A percentile compares a stretch with the other conserved stretches of the same genome.
phyloP scores from a whole-genome alignment of 2,113 vertebrate species.

The Panurus biarmicus region DNA sequence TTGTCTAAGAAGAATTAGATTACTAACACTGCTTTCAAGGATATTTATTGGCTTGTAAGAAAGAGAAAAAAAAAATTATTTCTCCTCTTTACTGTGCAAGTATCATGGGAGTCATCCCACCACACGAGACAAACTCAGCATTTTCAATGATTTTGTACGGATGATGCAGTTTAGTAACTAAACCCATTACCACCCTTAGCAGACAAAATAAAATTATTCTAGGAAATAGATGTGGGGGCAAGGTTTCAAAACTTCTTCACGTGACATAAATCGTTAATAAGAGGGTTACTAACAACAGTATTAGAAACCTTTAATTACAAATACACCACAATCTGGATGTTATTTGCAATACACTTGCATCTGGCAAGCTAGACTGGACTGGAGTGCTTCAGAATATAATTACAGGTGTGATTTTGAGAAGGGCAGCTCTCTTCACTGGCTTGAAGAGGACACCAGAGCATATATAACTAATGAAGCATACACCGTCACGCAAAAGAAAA shows the following conservation, averaged over 20 bases:
- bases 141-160: neutral
- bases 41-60: neutral
- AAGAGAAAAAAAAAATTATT: neutral
- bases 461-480: neutral
- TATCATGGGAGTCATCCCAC: neutral
- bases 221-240: neutral
- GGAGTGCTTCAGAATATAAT: neutral
- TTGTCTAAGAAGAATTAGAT: neutral
- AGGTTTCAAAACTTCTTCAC: conserved; percentile 43
- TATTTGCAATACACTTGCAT: conserved; percentile 65
- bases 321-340: conserved; percentile 41
- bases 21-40: neutral
- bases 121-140: neutral
- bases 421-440: neutral
- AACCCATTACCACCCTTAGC: neutral
- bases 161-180: neutral
- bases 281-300: conserved; percentile 47
- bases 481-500: neutral
- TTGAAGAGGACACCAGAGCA: neutral
- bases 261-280: conserved; percentile 72
- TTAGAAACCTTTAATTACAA: conserved; percentile 71
- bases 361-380: conserved; percentile 20
- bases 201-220: neutral
- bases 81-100: neutral
- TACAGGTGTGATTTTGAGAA: conserved; percentile 10